These are phyloP conservation scores for Aspidapion aeneum DNA, from an alignment of 2,888 invertebrate genomes.

Conservation along the genomic window DNA sequence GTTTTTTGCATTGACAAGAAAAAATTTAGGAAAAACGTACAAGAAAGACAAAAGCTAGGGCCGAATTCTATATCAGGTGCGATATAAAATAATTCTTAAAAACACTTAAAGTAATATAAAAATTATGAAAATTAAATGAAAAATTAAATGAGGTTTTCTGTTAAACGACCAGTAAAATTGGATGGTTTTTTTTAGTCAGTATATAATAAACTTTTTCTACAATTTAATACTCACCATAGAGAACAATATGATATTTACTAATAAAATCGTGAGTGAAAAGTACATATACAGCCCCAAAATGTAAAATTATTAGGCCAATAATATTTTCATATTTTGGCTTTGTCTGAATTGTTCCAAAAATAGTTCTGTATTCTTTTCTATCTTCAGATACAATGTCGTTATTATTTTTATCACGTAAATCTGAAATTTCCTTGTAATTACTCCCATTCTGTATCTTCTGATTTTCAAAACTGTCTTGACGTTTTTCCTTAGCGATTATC, in stretches of 20 bases:
- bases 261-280: constrained; percentile 22
- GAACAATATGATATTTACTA: constrained; percentile 14
- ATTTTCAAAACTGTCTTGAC: neutral
- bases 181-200: too few relatives aligned
- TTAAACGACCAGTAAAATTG: too few relatives aligned
- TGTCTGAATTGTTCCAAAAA: constrained; percentile 34
- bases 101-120: too few relatives aligned
- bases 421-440: neutral
- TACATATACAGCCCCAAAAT: constrained; percentile 26
- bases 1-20: too few relatives aligned
- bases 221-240: constrained; percentile 35
- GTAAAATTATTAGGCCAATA: constrained; percentile 26
- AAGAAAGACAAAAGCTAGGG: too few relatives aligned
- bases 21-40: too few relatives aligned
- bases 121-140: too few relatives aligned
- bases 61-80: too few relatives aligned
- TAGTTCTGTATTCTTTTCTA: constrained; percentile 27
- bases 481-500: neutral
- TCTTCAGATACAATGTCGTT: neutral
- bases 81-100: too few relatives aligned
- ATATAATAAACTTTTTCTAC: too few relatives aligned
- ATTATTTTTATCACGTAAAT: constrained; percentile 5
- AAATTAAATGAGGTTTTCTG: too few relatives aligned
- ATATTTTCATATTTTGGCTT: constrained; percentile 33
- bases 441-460: neutral